Base-by-base conservation (phyloP, 2,888 invertebrate species). In the Oithona nana region DNA sequence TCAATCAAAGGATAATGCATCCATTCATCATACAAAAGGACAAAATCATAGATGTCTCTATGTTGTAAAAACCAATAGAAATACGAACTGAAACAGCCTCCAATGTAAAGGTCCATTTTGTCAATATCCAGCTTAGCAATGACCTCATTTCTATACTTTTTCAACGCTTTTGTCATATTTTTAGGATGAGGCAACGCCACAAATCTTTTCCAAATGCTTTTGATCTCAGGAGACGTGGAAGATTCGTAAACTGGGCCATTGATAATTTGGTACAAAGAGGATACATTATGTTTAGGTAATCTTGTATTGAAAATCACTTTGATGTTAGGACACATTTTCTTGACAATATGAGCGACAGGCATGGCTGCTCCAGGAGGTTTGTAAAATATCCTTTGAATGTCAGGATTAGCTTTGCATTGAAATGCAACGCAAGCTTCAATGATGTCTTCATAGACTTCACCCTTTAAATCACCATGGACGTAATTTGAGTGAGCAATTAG, bases 261-360 rank as follows among this genome's bases (percentile, higher is more conserved):
- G 16, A 16, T 11, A 39, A 39, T 6, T 39, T 39, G 39, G 39
- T 39, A 39, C 39, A 39, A 16, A 6, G 39, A 39, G 6, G 16
- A 6, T 16, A 39, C 6, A 71, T 80, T 78, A 67, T 85, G 79
- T 69, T 39, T 39, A 11, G 39, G 39, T 6, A 11, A 16, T 16
- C 39, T 39, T 6, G 39, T 39, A 16, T 16, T 11, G 16, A 39
- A 39, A 6, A 39, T 39, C 39, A 39, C 6, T 39, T 39, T 39
- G 39, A 39, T 16, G 16, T 39, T 39, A 6, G 39, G 39, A 39
- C 39, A 39, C 39, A 39, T 39, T 39, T 39, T 39, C 39, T 16
- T 39, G 8, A 39, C 39, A 16, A 39, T 39, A 16, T 6, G 39
- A 39, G 39, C 6, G 39, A 39, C 39, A 39, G 39, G 16, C 6